Conservation (phyloP, 2,888 invertebrate species). For the Anoncus sp. region DNA sequence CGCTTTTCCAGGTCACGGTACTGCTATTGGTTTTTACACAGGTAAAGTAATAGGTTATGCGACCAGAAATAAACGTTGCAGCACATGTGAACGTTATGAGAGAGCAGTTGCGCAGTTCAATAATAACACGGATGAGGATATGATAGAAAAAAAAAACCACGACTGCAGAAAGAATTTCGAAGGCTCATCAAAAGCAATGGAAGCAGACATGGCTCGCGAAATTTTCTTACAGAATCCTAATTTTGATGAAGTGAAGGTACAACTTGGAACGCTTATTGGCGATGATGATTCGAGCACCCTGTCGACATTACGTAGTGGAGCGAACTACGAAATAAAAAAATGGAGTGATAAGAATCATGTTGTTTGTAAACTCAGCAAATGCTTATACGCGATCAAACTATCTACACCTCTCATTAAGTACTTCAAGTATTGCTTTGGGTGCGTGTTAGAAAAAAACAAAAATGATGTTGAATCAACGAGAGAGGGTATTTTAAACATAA, state of each 20-base stretch:
- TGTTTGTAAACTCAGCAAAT: constrained; percentile 52
- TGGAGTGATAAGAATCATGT: constrained; percentile 58
- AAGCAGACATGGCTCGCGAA: constrained; percentile 61
- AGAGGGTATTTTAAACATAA: constrained; percentile 8
- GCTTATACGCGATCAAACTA: constrained; percentile 54
- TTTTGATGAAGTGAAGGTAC: constrained; percentile 53
- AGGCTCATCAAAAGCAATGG: constrained; percentile 65
- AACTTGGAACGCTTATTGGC: constrained; percentile 55
- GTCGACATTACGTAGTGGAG: constrained; percentile 50
- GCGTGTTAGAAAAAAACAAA: constrained; percentile 54
- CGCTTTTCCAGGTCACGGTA: constrained; percentile 2
- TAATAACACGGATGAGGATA: constrained; percentile 9
- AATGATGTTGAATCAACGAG: constrained; percentile 47
- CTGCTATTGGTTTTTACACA: constrained; percentile 19
- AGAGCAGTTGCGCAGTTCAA: background rate
- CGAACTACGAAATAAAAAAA: constrained; percentile 37
- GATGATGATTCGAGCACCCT: constrained; percentile 63
- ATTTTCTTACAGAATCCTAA: constrained; percentile 46
- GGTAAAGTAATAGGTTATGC: constrained; percentile 32
- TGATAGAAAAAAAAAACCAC: constrained; percentile 48
- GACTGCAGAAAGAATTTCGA: constrained; percentile 60
- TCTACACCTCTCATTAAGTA: constrained; percentile 48
- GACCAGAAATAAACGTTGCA: constrained; percentile 46
- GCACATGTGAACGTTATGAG: constrained; percentile 20
- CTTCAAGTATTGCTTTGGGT: constrained; percentile 57